Percentiles rank a stretch among this genome's conserved stretches.
Evolutionary conservation across 2,113 vertebrate species (phyloP).

Genomic region (Phaethornis superciliosus): DNA sequence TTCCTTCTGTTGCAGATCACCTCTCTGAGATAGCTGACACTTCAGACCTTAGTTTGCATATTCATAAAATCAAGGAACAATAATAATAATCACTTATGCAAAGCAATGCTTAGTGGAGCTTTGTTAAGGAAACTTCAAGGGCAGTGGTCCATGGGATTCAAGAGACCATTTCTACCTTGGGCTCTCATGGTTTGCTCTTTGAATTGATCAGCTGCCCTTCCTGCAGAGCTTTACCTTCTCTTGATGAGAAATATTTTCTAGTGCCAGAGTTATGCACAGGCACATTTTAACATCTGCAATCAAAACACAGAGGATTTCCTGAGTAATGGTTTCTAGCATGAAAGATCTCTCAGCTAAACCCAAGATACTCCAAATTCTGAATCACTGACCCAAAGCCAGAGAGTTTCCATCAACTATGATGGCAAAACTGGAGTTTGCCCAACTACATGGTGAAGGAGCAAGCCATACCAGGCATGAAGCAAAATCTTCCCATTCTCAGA

Average conservation of each 20-base stretch:
- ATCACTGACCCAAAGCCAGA: neutral
- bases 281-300: neutral
- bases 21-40: neutral
- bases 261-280: neutral
- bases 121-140: neutral
- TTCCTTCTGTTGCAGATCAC: neutral
- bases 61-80: neutral
- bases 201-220: accelerated
- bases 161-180: neutral
- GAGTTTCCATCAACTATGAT: neutral
- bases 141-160: neutral
- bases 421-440: neutral
- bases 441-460: neutral
- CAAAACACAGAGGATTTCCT: slow-evolving; percentile 5
- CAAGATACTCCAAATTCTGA: neutral
- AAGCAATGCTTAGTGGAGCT: neutral
- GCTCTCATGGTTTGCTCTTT: accelerated
- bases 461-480: neutral
- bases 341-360: neutral
- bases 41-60: neutral
- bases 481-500: neutral
- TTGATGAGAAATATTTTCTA: neutral
- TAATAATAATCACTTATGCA: neutral
- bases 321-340: neutral
- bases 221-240: neutral